A percentile compares a stretch with the other conserved stretches of the same genome.
phyloP scores from a whole-genome alignment of 2,797 vertebrate species.

The Poecile montanus region DNA sequence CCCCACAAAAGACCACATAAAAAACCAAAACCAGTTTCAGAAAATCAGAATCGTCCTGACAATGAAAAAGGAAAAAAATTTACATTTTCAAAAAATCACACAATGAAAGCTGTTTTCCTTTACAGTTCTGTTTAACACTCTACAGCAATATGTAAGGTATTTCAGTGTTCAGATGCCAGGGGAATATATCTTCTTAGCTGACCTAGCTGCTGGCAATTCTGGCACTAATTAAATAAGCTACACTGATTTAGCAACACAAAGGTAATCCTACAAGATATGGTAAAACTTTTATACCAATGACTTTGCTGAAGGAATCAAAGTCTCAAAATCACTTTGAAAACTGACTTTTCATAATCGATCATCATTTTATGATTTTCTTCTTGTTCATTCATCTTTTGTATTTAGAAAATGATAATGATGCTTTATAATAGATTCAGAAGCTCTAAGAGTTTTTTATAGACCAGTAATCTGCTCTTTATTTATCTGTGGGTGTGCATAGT shows the following conservation, averaged over 20 bases:
- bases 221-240: constrained; percentile 22
- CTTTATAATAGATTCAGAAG: neutral
- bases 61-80: neutral
- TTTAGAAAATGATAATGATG: neutral
- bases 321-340: neutral
- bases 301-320: neutral
- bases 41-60: neutral
- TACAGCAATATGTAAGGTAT: neutral
- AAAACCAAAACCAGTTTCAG: neutral
- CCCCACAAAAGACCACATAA: neutral
- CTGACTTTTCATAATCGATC: neutral
- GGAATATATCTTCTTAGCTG: constrained; percentile 15
- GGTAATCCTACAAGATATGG: neutral
- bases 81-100: neutral
- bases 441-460: neutral
- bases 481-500: neutral
- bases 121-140: neutral
- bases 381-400: neutral
- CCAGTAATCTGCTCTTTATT: neutral
- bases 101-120: neutral
- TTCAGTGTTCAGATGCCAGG: neutral
- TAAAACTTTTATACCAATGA: neutral
- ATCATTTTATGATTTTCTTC: neutral
- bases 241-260: neutral
- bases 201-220: neutral